Evolutionary conservation across 30 jellyfish, hydroid and myxozoan genomes (phyloP), one percentile per base, ranked within the genome.

Genomic region (Nemopilema nomurai): DNA sequence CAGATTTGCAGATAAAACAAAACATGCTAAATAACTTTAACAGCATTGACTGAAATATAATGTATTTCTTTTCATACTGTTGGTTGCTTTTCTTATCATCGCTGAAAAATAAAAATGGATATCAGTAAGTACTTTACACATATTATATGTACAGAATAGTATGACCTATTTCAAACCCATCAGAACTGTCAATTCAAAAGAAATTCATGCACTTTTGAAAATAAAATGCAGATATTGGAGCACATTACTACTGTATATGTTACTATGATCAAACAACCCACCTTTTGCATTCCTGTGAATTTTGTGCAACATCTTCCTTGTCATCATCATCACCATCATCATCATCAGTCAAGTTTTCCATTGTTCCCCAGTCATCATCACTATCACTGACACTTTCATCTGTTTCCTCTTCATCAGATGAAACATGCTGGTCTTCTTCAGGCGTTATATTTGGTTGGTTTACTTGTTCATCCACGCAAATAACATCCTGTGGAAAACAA

Each of bases 231-330:
- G 72, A 63, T 63, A 63, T 63, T 63, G 72, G 72, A 18, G 72
- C 72, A 63, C 72, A 63, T 63, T 63, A 63, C 72, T 63, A 63
- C 72, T 63, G 72, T 63, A 63, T 63, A 63, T 63, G 72, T 63
- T 63, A 63, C 72, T 63, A 24, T 63, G 72, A 63, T 63, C 72
- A 63, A 63, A 63, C 72, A 63, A 63, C 72, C 72, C 72, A 63
- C 72, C 72, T 63, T 63, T 63, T 63, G 72, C 72, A 63, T 63
- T 63, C 72, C 72, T 63, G 72, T 63, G 72, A 63, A 63, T 63
- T 63, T 63, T 63, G 72, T 63, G 72, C 72, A 63, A 63, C 72
- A 63, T 63, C 72, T 63, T 63, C 72, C 72, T 63, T 63, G 72
- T 63, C 72, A 63, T 63, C 72, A 63, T 63, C 57, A 41, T 41